Percentiles rank a stretch among this genome's conserved stretches.
phyloP scores from a whole-genome alignment of 2,113 vertebrate genomes.

The Callipepla squamata region DNA sequence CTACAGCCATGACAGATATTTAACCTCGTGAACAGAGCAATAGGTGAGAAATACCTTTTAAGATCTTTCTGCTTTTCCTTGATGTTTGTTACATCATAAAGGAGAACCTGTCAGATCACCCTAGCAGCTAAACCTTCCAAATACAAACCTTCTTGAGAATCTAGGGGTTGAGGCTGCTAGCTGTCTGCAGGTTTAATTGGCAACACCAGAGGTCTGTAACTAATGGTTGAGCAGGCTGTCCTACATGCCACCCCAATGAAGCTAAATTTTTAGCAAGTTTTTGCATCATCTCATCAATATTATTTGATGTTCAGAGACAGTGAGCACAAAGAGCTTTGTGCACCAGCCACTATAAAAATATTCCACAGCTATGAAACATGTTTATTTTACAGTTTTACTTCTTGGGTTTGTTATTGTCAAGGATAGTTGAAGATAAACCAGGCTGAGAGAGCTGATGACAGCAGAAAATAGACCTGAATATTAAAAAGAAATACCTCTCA shows the following conservation, averaged over 20 bases:
- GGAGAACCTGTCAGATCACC: background rate
- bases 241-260: background rate
- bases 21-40: background rate
- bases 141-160: background rate
- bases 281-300: background rate
- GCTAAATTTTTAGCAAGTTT: background rate
- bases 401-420: slow-evolving; percentile 1
- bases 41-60: background rate
- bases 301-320: background rate
- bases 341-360: background rate
- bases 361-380: background rate
- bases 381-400: slow-evolving; percentile 14
- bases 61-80: background rate
- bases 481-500: slow-evolving; percentile 37
- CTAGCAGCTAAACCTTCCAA: background rate
- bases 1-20: background rate
- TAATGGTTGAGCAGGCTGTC: background rate
- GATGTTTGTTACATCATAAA: background rate
- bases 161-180: background rate
- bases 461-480: slow-evolving; percentile 52
- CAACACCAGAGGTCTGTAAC: background rate
- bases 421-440: background rate
- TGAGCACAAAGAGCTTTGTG: background rate
- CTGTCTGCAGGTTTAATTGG: background rate
- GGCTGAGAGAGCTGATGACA: background rate